Evolutionary conservation across 2,113 vertebrate species (phyloP).

Genomic region (Sinocyclocheilus rhinocerous): DNA sequence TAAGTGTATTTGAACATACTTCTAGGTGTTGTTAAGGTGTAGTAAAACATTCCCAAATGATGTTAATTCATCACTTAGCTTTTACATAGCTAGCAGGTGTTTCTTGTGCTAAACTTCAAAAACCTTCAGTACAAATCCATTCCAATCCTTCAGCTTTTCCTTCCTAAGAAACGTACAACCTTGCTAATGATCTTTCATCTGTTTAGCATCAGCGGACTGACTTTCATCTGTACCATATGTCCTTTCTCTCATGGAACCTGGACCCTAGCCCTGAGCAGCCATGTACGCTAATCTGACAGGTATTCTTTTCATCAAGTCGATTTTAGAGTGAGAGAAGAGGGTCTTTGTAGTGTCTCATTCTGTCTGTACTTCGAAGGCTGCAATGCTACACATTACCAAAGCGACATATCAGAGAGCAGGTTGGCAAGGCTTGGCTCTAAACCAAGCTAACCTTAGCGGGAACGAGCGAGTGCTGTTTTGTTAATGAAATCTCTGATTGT

Average conservation of each 20-base stretch:
- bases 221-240: conserved; percentile 73
- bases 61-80: too few relatives aligned
- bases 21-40: not conserved
- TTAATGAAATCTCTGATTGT: not conserved
- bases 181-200: conserved; percentile 38
- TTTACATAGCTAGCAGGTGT: not conserved
- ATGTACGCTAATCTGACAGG: conserved; percentile 66
- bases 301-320: conserved; percentile 72
- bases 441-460: not conserved
- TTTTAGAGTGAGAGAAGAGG: conserved; percentile 57
- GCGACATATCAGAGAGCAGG: not conserved
- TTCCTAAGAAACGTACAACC: conserved; percentile 1
- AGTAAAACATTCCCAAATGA: not conserved
- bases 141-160: conserved; percentile 4
- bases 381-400: conserved; percentile 37
- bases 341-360: conserved; percentile 68
- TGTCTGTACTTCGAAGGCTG: conserved; percentile 60
- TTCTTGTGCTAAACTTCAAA: not conserved
- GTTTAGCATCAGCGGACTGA: conserved; percentile 32
- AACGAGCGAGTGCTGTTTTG: not conserved
- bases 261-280: conserved; percentile 62
- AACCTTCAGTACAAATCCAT: conserved; percentile 5
- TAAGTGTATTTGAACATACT: not conserved
- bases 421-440: not conserved
- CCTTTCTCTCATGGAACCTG: conserved; percentile 61